A percentile compares a stretch with the other conserved stretches of the same genome.
Evolutionary conservation across 2,797 vertebrate species (phyloP).

Genomic region (Cryptoprocta ferox): DNA sequence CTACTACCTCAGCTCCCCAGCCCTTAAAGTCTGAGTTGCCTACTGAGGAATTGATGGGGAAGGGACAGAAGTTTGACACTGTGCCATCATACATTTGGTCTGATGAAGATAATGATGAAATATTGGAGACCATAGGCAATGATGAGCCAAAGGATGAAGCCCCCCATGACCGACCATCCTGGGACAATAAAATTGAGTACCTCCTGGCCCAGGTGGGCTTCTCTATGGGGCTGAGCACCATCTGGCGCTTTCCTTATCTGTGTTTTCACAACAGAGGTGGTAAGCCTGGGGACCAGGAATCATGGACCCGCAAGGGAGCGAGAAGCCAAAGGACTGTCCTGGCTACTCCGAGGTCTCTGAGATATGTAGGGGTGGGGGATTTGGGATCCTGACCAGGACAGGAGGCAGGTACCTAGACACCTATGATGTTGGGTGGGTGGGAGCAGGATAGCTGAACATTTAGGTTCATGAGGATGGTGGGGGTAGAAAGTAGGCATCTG

Average conservation of each 20-base stretch:
- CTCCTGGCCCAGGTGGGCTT: constrained; percentile 94
- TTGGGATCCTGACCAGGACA: neutral
- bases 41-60: rapidly evolving
- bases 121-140: constrained; percentile 15
- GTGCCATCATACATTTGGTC: neutral
- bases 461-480: neutral
- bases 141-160: neutral
- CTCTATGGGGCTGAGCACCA: constrained; percentile 92
- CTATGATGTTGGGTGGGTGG: neutral
- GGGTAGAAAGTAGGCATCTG: neutral
- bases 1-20: rapidly evolving
- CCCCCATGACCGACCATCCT: neutral
- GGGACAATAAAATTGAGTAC: constrained; percentile 93
- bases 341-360: neutral
- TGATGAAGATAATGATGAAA: neutral
- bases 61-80: rapidly evolving
- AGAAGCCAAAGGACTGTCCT: neutral
- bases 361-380: neutral
- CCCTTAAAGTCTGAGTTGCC: rapidly evolving
- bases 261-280: constrained; percentile 94
- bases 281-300: constrained; percentile 78
- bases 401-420: neutral
- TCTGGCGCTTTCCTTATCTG: constrained; percentile 94
- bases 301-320: neutral
- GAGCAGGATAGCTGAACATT: neutral